A percentile compares a stretch with the other conserved stretches of the same genome.
Evolutionary conservation across 1,140 invertebrate genomes (phyloP).

Genomic region (Scaptomyza graminum): DNA sequence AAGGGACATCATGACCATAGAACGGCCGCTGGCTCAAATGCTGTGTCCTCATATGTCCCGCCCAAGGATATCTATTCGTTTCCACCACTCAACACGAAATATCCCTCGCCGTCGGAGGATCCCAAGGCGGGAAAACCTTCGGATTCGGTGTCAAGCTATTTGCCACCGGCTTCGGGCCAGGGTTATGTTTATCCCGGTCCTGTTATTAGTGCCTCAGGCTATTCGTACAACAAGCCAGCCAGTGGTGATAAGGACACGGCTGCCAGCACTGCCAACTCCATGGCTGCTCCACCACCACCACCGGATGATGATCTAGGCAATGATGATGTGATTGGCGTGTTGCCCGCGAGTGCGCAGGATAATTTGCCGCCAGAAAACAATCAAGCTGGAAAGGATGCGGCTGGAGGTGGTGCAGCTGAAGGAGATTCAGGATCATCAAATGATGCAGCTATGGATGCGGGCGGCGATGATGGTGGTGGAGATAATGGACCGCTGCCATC

Average conservation of each 20-base stretch:
- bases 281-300: constrained; percentile 7
- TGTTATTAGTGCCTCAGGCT: constrained; percentile 36
- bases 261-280: constrained; percentile 44
- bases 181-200: constrained; percentile 61
- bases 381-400: constrained; percentile 48
- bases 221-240: constrained; percentile 49
- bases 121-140: constrained; percentile 61
- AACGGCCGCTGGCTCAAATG: constrained; percentile 54
- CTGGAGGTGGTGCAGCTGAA: constrained; percentile 1
- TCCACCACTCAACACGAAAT: constrained; percentile 72
- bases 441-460: constrained; percentile 22
- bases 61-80: constrained; percentile 72
- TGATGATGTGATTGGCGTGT: constrained; percentile 69
- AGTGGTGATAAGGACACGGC: constrained; percentile 57
- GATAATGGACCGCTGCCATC: constrained; percentile 39
- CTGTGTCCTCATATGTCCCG: constrained; percentile 60
- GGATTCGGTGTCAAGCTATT: constrained; percentile 65
- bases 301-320: constrained; percentile 59
- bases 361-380: constrained; percentile 44
- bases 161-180: constrained; percentile 73
- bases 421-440: background rate
- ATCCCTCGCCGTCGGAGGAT: constrained; percentile 65
- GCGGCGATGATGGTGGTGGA: constrained; percentile 22
- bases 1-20: constrained; percentile 54
- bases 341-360: constrained; percentile 77